phyloP scores from a whole-genome alignment of 2,113 vertebrate genomes.

The Heterochromis multidens region DNA sequence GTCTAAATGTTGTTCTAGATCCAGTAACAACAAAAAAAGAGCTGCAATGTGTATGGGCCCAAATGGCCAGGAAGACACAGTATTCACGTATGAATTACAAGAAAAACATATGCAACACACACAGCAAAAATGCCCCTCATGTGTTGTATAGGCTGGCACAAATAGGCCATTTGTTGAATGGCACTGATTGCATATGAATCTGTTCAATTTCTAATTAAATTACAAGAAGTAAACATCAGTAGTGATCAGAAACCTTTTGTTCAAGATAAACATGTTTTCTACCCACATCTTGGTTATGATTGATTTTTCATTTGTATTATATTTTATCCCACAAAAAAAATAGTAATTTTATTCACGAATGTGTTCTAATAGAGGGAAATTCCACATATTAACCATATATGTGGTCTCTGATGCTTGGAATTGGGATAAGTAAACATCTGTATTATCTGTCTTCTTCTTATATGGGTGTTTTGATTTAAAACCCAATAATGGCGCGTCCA shows the following conservation, averaged over 20 bases:
- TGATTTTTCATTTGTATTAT: not conserved
- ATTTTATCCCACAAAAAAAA: not conserved
- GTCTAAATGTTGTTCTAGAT: not conserved
- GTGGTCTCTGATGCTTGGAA: not conserved
- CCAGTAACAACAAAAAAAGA: not conserved
- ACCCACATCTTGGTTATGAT: fast-evolving
- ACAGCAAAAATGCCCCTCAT: not conserved
- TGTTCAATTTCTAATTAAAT: not conserved
- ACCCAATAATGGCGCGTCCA: not conserved
- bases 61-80: not conserved
- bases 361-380: not conserved
- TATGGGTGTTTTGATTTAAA: not conserved
- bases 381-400: not conserved
- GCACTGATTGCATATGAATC: not conserved
- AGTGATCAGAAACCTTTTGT: not conserved
- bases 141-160: not conserved
- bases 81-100: not conserved
- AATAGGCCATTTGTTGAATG: not conserved
- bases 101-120: not conserved
- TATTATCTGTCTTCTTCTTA: not conserved
- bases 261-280: not conserved
- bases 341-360: not conserved
- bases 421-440: not conserved
- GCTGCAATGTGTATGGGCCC: not conserved
- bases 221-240: not conserved